phyloP scores from a whole-genome alignment of 2,888 invertebrate genomes.

The Dicyrtomina minuta region DNA sequence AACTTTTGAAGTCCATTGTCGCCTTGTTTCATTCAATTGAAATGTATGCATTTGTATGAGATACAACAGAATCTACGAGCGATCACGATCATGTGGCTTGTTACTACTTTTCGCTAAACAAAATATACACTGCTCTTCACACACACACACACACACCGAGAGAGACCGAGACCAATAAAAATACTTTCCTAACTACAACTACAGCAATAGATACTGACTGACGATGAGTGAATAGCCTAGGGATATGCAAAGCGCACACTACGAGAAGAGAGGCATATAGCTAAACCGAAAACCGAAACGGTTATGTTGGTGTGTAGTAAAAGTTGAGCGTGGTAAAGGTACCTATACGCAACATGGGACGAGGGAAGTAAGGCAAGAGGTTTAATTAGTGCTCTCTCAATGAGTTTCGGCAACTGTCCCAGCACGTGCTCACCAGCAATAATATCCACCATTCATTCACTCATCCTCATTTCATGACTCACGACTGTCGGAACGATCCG shows the following conservation, averaged over 20 bases:
- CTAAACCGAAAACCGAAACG: too few species aligned
- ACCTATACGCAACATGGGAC: too few species aligned
- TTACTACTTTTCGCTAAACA: background rate
- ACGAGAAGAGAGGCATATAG: too few species aligned
- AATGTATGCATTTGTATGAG: constrained; percentile 4
- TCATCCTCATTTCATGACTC: constrained; percentile 34
- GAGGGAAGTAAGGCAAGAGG: constrained; percentile 20
- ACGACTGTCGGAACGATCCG: constrained; percentile 26
- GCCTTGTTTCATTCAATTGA: constrained; percentile 3
- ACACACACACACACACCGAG: background rate
- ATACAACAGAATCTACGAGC: background rate
- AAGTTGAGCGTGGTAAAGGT: too few species aligned
- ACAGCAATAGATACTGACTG: too few species aligned
- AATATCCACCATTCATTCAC: constrained; percentile 35
- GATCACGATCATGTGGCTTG: background rate
- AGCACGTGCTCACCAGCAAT: constrained; percentile 36
- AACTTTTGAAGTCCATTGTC: background rate
- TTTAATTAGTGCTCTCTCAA: constrained; percentile 41
- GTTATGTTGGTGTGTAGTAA: too few species aligned
- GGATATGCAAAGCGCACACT: too few species aligned
- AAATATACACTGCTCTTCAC: background rate
- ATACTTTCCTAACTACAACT: too few species aligned
- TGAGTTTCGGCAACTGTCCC: constrained; percentile 23
- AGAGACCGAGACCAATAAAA: too few species aligned
- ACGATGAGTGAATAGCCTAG: too few species aligned